Evolutionary conservation across 2,797 vertebrate genomes (phyloP), one percentile per base, ranked within the genome.

Genomic region (Borostomias antarcticus): DNA sequence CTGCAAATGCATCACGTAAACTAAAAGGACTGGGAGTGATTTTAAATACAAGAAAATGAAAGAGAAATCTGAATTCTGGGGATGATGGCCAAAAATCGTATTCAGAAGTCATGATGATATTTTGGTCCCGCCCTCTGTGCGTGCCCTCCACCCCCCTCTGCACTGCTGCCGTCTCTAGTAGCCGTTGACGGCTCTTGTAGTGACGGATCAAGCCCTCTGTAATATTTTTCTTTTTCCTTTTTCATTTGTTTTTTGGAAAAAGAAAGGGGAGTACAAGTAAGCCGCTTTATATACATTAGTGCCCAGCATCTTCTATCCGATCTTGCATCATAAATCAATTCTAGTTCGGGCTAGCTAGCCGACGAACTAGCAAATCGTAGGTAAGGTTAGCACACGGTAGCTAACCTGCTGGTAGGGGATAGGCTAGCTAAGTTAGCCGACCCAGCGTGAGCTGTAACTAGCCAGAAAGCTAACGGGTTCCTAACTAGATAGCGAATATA

Each of bases 101-200:
- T 63, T 75, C 29, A 11, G 54, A 53, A 21, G 1, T 29, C 8
- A 58, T 77, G 77, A 76, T 82, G 71, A 63, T 60, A 77, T 70
- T 75, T 1, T 53, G 1, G 5, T 57, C 45, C 59, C 78, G 78
- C 80, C 84, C 21, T 26, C 25, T 21, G 10, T 3, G 48, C 32
- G 43, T 30, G 33, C 33, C 61, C 70, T 56, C 75, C 78, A 33
- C 76, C 84, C 76, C 81, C 74, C 65, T 73, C 72, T 77, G 75
- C 75, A 59, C 70, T 70, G n/a, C n/a, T n/a, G 66, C 89, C 79
- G 86, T 86, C 87, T 73, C 84, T 88, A 93, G 93, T 89, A 93
- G 93, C 92, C 91, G 91, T 85, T 91, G 91, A 92, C 91, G 91
- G 92, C 92, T 93, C 92, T 89, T 88, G 79, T 85, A 89, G 83